phyloP scores from a whole-genome alignment of 2,113 vertebrate genomes.

The Gobius niger region DNA sequence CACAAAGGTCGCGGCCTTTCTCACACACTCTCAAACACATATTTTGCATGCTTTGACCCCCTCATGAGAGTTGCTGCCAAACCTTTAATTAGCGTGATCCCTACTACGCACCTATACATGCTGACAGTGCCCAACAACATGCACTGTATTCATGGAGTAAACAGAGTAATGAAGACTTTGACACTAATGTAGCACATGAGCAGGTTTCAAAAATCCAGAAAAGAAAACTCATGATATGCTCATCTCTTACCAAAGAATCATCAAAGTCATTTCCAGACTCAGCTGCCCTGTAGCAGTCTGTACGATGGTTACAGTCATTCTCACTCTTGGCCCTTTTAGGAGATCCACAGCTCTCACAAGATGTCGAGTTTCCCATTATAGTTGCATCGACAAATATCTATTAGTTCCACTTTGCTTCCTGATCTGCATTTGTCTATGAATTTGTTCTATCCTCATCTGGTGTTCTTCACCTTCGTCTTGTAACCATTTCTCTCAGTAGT shows the following conservation, averaged over 20 bases:
- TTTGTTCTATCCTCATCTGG: constrained; percentile 5
- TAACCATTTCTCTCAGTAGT: constrained; percentile 27
- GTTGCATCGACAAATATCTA: constrained; percentile 21
- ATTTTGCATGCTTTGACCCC: background rate
- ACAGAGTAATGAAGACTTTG: no score
- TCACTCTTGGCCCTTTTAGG: constrained; percentile 66
- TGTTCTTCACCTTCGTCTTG: background rate
- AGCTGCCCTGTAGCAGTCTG: constrained; percentile 75
- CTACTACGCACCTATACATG: no score
- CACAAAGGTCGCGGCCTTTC: constrained; percentile 15
- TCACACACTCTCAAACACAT: constrained; percentile 8
- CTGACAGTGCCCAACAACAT: no score
- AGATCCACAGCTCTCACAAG: constrained; percentile 82
- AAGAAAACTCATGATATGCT: background rate
- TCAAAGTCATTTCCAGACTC: constrained; percentile 47
- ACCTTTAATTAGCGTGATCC: background rate
- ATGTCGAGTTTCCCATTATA: constrained; percentile 86
- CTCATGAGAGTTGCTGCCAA: background rate
- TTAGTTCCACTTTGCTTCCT: background rate
- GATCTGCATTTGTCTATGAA: no score
- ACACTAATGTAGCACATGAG: background rate
- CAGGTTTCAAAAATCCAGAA: background rate
- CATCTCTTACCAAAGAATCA: constrained; percentile 63
- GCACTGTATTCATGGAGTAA: background rate
- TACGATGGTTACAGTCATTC: constrained; percentile 70